Conservation (phyloP, 1,140 invertebrate species). For the Zaprionus kolodkinae region DNA sequence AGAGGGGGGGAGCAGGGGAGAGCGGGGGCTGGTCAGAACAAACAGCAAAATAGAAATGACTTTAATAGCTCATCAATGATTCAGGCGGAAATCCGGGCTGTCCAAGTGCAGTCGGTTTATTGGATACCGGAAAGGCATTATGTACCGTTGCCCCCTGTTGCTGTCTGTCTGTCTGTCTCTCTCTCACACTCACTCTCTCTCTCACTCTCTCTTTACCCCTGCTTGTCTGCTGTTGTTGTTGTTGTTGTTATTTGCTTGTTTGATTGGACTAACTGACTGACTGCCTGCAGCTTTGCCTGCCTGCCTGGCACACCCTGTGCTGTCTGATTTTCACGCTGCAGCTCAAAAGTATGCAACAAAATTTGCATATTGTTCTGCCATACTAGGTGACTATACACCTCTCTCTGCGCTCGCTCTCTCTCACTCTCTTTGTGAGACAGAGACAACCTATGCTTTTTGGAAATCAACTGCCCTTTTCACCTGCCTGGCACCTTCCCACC, state of each 20-base stretch:
- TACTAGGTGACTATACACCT: constrained; percentile 42
- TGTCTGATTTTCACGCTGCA: constrained; percentile 79
- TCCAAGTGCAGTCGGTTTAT: constrained; percentile 83
- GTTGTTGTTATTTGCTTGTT: constrained; percentile 46
- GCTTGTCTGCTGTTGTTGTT: constrained; percentile 12
- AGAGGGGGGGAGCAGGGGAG: not conserved
- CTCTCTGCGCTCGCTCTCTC: not conserved
- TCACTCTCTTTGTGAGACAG: constrained; percentile 9
- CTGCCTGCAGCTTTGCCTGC: constrained; percentile 25
- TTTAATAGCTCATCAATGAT: constrained; percentile 84
- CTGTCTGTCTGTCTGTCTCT: constrained; percentile 8
- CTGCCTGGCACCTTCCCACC: constrained; percentile 17
- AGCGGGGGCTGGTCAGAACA: constrained; percentile 51
- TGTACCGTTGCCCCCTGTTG: constrained; percentile 34
- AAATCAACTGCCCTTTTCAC: constrained; percentile 52
- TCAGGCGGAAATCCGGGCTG: constrained; percentile 83
- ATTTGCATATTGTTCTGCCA: constrained; percentile 82
- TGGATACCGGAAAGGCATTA: constrained; percentile 81
- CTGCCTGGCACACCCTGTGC: constrained; percentile 37
- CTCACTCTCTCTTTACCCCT: constrained; percentile 2
- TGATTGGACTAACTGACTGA: constrained; percentile 46
- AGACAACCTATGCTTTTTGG: constrained; percentile 12
- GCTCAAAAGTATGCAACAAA: constrained; percentile 77
- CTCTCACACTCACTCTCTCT: constrained; percentile 1
- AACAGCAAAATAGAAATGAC: constrained; percentile 82